Base-by-base conservation (phyloP, 2,888 invertebrate genomes). In the Arrhopalites spinosus region DNA sequence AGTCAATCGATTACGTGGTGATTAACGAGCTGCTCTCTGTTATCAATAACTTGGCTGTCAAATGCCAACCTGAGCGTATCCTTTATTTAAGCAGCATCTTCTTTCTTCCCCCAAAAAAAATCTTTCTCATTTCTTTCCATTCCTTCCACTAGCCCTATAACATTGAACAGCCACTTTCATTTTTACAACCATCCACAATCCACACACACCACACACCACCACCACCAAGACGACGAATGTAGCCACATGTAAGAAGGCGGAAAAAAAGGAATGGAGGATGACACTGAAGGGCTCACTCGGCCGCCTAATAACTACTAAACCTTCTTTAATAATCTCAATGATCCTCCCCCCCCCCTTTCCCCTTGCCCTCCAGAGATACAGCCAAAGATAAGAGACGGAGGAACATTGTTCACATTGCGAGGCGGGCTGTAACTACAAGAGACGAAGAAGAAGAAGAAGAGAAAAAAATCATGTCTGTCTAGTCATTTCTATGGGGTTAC, bases 41-140 rank as follows among this genome's bases (percentile, higher is more conserved):
- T 78, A 78, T 78, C 78, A 78, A 78, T 78, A 78, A 76, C 78
- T 76, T 73, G 30, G 68, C 78, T 78, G 78, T 78, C 78, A 78
- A 74, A 74, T 59, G 69, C 61, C 59, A 72, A 72, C 71, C 59
- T 72, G 61, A 56, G 61, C 30, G 45, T 20, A 66, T 66, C 66
- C 45, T 66, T 66, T 66, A 66, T 66, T 66, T 66, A 45, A 25
- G 66, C 17, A 66, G 45, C 66, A 25, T 66, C 69, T 69, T 69
- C 69, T 69, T 45, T 59, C 36, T 59, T 3, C 50, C 23, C 3
- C n/a, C 11, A 17, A 13, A 56, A 13, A 59, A 59, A 43, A 29
- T 43, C 64, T 30, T 11, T 36, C n/a, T 30, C 43, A n/a, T 11
- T 17, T 43, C 29, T 64, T 30, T 15, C 64, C 30, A 30, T 64